Evolutionary conservation across 2,888 invertebrate species (phyloP).

Genomic region (Nipponacmea schrenckii): DNA sequence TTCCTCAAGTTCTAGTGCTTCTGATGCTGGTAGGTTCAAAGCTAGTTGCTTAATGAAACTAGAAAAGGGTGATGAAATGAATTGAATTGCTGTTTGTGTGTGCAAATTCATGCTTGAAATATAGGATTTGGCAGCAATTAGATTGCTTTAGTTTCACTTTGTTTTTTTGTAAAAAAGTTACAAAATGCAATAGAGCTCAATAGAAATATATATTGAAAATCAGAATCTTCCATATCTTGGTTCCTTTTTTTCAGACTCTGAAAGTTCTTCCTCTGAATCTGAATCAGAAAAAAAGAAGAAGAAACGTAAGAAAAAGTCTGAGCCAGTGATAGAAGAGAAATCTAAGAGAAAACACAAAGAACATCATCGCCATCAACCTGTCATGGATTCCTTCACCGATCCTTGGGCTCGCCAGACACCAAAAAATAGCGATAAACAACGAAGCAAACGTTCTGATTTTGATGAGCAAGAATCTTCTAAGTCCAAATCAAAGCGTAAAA

Average conservation of each 20-base stretch:
- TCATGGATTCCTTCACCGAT: slow-evolving; percentile 14
- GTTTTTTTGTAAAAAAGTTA: no score
- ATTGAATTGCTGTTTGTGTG: no score
- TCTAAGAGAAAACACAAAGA: slow-evolving; percentile 17
- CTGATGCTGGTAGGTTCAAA: not conserved
- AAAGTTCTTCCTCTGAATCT: slow-evolving; percentile 33
- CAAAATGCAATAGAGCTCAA: no score
- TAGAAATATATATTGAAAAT: no score
- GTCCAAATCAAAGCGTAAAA: slow-evolving; percentile 7
- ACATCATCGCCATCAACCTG: no score
- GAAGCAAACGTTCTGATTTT: no score
- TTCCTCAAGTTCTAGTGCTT: slow-evolving; percentile 17
- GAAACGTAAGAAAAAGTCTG: slow-evolving; percentile 16
- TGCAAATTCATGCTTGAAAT: no score
- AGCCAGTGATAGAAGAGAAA: not conserved
- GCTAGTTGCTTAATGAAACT: no score
- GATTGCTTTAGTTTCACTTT: no score
- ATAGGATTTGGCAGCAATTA: not conserved
- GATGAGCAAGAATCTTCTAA: no score
- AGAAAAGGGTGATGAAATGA: no score
- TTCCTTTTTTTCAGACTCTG: slow-evolving; percentile 37
- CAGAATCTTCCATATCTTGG: not conserved
- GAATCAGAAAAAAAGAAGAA: slow-evolving; percentile 26
- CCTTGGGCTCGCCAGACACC: slow-evolving; percentile 14
- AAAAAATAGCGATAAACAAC: not conserved